Evolutionary conservation across 2,797 vertebrate species (phyloP).

Genomic region (Cossypha heuglini): DNA sequence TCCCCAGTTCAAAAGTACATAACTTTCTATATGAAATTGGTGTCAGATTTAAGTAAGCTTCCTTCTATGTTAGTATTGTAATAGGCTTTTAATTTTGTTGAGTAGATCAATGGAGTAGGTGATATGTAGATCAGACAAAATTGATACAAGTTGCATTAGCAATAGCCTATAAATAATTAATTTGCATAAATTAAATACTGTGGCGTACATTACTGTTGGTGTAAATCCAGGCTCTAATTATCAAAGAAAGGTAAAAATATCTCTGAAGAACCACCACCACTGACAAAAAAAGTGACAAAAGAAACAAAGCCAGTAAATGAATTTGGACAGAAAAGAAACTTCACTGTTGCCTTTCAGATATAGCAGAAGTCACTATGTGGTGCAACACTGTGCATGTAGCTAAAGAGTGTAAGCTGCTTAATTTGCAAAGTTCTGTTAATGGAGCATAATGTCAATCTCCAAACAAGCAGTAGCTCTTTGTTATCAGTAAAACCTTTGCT

Average conservation of each 20-base stretch:
- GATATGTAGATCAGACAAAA: neutral
- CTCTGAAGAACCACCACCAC: neutral
- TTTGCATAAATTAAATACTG: neutral
- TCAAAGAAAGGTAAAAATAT: neutral
- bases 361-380: neutral
- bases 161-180: neutral
- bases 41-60: neutral
- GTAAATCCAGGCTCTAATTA: neutral
- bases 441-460: neutral
- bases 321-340: neutral
- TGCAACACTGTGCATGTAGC: neutral
- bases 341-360: neutral
- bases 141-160: neutral
- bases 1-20: neutral
- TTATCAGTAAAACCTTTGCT: neutral
- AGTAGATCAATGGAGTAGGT: neutral
- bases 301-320: neutral
- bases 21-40: neutral
- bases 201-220: neutral
- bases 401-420: neutral
- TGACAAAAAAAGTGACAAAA: rapidly evolving
- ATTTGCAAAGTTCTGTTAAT: neutral
- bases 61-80: neutral
- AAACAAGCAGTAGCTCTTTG: neutral
- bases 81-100: neutral